Conservation (phyloP, 2,888 invertebrate genomes). For the Lagria hirta region DNA sequence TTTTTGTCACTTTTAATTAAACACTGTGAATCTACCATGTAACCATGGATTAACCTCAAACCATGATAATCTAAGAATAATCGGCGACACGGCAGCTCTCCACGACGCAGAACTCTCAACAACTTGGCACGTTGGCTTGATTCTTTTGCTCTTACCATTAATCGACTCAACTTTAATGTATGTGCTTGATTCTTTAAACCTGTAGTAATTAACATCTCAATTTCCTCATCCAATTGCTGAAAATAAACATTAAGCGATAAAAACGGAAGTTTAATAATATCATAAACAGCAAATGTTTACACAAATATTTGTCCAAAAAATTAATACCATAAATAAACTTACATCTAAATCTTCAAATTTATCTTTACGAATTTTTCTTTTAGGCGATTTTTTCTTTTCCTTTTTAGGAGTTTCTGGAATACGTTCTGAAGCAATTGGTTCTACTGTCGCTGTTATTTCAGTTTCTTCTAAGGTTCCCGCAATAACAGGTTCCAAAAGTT, state of each 20-base stretch:
- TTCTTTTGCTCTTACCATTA: constrained; percentile 91
- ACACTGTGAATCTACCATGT: constrained; percentile 78
- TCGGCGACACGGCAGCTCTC: constrained; percentile 79
- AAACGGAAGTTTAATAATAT: no score
- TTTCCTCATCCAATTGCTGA: constrained; percentile 81
- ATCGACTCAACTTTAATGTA: constrained; percentile 83
- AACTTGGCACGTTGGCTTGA: constrained; percentile 73
- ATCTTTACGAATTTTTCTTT: constrained; percentile 53
- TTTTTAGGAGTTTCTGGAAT: constrained; percentile 44
- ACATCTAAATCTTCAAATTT: constrained; percentile 67
- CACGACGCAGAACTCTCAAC: constrained; percentile 74
- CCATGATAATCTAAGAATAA: constrained; percentile 95
- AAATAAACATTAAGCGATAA: constrained; percentile 32
- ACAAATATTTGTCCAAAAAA: no score
- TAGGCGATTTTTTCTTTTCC: constrained; percentile 40
- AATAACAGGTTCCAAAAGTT: constrained; percentile 1
- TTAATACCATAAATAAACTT: constrained; percentile 33
- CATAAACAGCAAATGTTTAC: no score
- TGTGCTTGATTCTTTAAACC: constrained; percentile 88
- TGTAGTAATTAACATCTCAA: constrained; percentile 73
- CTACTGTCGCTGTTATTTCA: constrained; percentile 55
- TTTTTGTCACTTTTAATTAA: constrained; percentile 44
- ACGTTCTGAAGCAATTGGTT: no score
- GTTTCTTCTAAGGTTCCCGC: constrained; percentile 24
- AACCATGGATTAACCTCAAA: constrained; percentile 84